Base-by-base conservation (phyloP, 2,797 vertebrate genomes). In the Botia almorhae region DNA sequence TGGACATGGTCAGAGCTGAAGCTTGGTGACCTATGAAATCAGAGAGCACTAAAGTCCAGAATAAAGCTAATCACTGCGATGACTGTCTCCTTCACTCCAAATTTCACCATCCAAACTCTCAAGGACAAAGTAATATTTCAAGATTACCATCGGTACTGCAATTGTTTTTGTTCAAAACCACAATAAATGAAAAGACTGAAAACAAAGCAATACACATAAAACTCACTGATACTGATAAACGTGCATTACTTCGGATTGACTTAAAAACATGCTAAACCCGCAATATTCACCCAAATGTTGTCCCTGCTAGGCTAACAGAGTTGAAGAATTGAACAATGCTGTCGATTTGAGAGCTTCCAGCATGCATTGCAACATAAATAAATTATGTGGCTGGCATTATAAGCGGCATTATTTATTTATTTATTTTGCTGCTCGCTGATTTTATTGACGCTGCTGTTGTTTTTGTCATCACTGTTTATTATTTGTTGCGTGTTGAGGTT, bases 1-100 rank as follows among this genome's bases (percentile, higher is more conserved):
- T 79, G 72, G 82, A 64, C 13, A 36, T 23, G 77, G 51, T 46
- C 55, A 64, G 75, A 82, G 73, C 39, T 6, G 36, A 84, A 85
- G 75, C 33, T 74, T 76, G 78, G 76, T 88, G 88, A 87, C 83
- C 84, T 85, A 68, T 84, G 69, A 87, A 86, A 85, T 85, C 84
- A 83, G 78, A 84, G 83, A 76, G 74, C 81, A 82, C 43, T 56
- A 74, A 75, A 74, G 75, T 74, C 75, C 69, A 82, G 83, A 87
- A 86, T 82, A 85, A 85, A 85, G 77, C 69, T 83, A 84, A 85
- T 87, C 74, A 86, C 74, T 33, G 46, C 63, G 19, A 76, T 84
- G 85, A 87, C 83, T 81, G 63, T 48, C 70, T 53, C 46, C 33
- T 75, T 84, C 82, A 69, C 74, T 84, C 74, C 61, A 39, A 61